Conservation (phyloP, 2,888 invertebrate species). For the Epinotia nisella region DNA sequence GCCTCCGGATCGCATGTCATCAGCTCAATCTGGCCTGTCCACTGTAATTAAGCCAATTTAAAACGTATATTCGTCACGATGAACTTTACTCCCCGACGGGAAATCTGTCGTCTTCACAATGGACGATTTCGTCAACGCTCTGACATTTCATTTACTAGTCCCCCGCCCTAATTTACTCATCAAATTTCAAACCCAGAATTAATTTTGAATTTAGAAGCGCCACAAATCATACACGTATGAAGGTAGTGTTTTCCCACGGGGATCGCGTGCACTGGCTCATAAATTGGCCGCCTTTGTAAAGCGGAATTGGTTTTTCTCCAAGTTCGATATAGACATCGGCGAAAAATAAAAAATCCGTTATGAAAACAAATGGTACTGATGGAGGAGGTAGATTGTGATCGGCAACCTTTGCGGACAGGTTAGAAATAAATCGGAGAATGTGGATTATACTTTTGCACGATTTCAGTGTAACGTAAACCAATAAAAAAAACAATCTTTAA, state of each 20-base stretch:
- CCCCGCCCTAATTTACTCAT: conserved; percentile 49
- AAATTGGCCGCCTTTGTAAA: conserved; percentile 73
- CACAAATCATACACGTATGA: conserved; percentile 44
- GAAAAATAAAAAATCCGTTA: conserved; percentile 54
- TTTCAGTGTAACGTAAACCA: background rate
- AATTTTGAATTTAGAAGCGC: conserved; percentile 45
- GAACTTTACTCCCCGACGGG: conserved; percentile 56
- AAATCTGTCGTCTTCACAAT: conserved; percentile 55
- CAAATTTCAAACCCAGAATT: conserved; percentile 50
- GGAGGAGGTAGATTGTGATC: conserved; percentile 37
- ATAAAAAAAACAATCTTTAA: background rate
- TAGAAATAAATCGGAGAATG: conserved; percentile 17
- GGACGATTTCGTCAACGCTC: conserved; percentile 54
- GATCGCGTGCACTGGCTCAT: conserved; percentile 63
- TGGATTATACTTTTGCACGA: conserved; percentile 3
- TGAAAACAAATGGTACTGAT: conserved; percentile 49
- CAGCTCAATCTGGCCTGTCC: conserved; percentile 62
- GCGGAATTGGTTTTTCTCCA: conserved; percentile 73
- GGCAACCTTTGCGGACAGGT: conserved; percentile 32
- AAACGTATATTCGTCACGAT: conserved; percentile 45
- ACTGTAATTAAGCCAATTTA: conserved; percentile 41
- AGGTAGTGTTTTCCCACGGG: conserved; percentile 51
- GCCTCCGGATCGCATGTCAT: conserved; percentile 62
- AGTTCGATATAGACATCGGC: conserved; percentile 59
- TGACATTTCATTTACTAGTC: conserved; percentile 47